phyloP scores from a whole-genome alignment of 2,888 invertebrate species.

The Scaptomyza parva region DNA sequence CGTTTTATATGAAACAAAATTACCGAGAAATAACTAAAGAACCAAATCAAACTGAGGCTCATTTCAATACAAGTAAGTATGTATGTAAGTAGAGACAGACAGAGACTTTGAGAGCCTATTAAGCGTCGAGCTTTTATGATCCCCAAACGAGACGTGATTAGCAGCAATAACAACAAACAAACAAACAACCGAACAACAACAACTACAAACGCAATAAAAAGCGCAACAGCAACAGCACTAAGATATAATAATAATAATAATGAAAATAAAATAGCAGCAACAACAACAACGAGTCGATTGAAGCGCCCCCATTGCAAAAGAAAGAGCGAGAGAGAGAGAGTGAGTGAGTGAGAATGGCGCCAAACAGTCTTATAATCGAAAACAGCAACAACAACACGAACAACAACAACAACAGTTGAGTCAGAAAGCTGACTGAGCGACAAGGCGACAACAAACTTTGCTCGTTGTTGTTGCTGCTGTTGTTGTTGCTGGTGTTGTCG shows the following conservation, averaged over 20 bases:
- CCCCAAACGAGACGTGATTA: slow-evolving; percentile 38
- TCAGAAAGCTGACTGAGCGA: slow-evolving; percentile 21
- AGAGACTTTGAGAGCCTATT: neutral
- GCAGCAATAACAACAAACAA: neutral
- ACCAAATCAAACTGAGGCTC: neutral
- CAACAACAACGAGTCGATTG: slow-evolving; percentile 16
- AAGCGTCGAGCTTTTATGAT: slow-evolving; percentile 19
- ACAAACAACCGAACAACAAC: neutral
- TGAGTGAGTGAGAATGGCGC: slow-evolving; percentile 58
- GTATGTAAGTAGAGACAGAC: neutral
- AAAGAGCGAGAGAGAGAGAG: no score
- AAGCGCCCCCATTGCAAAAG: slow-evolving; percentile 24
- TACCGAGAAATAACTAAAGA: neutral
- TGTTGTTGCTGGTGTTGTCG: neutral
- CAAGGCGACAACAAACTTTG: slow-evolving; percentile 13
- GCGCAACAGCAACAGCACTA: slow-evolving; percentile 15
- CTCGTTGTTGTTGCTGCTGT: slow-evolving; percentile 7
- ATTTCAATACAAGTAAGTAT: no score
- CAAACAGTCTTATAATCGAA: slow-evolving; percentile 72
- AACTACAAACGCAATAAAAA: slow-evolving; percentile 2
- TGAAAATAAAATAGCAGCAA: neutral
- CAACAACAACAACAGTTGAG: slow-evolving; percentile 24
- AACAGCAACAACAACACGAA: no score
- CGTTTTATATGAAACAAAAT: no score
- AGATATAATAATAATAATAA: slow-evolving; percentile 23